Evolutionary conservation across 2,113 vertebrate genomes (phyloP).

Genomic region (Suricata suricatta): DNA sequence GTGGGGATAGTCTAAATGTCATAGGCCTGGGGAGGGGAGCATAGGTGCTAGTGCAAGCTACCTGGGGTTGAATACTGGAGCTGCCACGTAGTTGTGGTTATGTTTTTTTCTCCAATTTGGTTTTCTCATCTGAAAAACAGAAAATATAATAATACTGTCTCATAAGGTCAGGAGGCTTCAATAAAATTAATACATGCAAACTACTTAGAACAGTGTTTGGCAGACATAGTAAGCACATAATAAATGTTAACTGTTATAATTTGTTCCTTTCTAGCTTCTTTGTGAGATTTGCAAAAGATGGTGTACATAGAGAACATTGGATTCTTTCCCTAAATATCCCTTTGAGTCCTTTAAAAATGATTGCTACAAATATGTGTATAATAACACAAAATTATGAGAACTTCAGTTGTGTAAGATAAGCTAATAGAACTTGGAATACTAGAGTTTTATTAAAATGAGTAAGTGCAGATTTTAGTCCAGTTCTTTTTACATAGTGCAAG

Average conservation of each 20-base stretch:
- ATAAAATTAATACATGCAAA: background rate
- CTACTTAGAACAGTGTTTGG: background rate
- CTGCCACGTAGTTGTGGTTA: background rate
- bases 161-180: background rate
- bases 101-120: background rate
- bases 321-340: background rate
- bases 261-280: background rate
- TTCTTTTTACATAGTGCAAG: background rate
- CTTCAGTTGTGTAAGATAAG: background rate
- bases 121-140: background rate
- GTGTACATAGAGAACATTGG: background rate
- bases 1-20: background rate
- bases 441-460: background rate
- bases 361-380: background rate
- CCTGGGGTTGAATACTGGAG: background rate
- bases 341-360: slow-evolving; percentile 16
- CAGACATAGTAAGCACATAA: background rate
- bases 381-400: background rate
- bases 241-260: background rate
- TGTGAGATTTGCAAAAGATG: slow-evolving; percentile 1
- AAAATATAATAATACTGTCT: background rate
- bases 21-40: background rate
- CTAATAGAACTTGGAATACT: background rate
- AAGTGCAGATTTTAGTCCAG: background rate
- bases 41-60: background rate